Evolutionary conservation across 2,888 invertebrate species (phyloP).

Genomic region (Macroteleia sp.): DNA sequence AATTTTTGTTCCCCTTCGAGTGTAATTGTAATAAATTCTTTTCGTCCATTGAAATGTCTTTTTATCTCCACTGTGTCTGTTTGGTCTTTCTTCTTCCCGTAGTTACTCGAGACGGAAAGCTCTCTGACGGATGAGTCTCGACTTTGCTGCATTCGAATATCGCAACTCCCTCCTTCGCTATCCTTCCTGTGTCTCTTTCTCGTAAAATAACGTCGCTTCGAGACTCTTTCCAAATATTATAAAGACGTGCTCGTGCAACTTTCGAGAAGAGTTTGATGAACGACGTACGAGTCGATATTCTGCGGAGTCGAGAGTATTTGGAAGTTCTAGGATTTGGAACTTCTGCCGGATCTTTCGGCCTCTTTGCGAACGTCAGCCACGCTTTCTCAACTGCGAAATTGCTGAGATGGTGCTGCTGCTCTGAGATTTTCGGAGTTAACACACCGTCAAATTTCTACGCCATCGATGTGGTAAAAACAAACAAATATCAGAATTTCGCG

Average conservation of each 20-base stretch:
- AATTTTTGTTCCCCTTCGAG: no score
- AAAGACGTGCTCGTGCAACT: conserved; percentile 63
- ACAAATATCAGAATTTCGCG: conserved; percentile 47
- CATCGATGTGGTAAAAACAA: conserved; percentile 45
- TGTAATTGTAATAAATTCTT: no score
- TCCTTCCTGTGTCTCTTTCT: conserved; percentile 12
- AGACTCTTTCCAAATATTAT: conserved; percentile 65
- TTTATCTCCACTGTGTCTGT: conserved; percentile 37
- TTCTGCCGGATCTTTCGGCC: conserved; percentile 64
- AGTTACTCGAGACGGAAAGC: conserved; percentile 42
- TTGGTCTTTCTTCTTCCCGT: conserved; percentile 28
- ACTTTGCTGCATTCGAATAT: conserved; percentile 53
- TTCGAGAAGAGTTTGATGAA: conserved; percentile 65
- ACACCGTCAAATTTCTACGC: conserved; percentile 61
- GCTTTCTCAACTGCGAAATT: conserved; percentile 64
- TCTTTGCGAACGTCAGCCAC: conserved; percentile 65
- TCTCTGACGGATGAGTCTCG: conserved; percentile 49
- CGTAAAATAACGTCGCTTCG: conserved; percentile 62
- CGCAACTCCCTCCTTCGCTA: background rate
- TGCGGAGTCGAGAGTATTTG: conserved; percentile 57
- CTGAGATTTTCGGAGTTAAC: conserved; percentile 60
- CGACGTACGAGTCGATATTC: conserved; percentile 66
- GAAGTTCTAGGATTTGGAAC: conserved; percentile 64
- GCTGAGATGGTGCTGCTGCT: conserved; percentile 55
- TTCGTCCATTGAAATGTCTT: conserved; percentile 47